These are phyloP conservation scores for Ageneiosus marmoratus DNA, from an alignment of 2,113 vertebrate genomes.

Conservation along the genomic window DNA sequence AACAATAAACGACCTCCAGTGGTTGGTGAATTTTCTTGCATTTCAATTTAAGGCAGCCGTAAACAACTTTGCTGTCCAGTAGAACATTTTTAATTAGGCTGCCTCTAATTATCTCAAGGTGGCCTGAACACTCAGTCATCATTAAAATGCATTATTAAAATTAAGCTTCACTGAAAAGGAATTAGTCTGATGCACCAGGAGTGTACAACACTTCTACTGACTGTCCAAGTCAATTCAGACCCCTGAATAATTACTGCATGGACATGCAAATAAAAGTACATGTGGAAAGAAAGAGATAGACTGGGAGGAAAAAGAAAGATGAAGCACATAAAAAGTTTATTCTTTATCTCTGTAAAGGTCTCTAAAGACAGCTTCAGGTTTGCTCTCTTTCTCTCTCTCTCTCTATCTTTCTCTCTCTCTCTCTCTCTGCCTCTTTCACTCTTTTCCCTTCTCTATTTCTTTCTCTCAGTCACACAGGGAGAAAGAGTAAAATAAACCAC, in stretches of 20 bases:
- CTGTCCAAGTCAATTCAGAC: conserved; percentile 42
- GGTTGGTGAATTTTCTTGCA: conserved; percentile 1
- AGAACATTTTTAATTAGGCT: conserved; percentile 63
- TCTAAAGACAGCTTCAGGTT: not conserved
- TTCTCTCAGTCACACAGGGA: not conserved
- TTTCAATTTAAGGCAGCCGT: conserved; percentile 51
- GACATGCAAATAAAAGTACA: conserved; percentile 43
- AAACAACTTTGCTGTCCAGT: conserved; percentile 44
- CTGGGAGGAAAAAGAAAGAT: not conserved
- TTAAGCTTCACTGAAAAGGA: conserved; percentile 64
- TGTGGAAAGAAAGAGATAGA: conserved; percentile 30
- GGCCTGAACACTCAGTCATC: conserved; percentile 56
- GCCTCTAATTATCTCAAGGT: conserved; percentile 60
- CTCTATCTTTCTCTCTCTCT: not conserved
- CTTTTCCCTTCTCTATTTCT: not conserved
- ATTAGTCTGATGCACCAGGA: conserved; percentile 66
- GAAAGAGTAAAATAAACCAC: not conserved
- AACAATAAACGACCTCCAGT: not conserved
- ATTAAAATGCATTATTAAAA: conserved; percentile 58
- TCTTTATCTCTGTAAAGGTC: not conserved
- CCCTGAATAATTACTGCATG: conserved; percentile 19
- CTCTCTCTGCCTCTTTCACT: not conserved
- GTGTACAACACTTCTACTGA: conserved; percentile 60
- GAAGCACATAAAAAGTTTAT: not conserved
- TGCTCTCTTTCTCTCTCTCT: not conserved